Evolutionary conservation across 2,797 vertebrate genomes (phyloP), one percentile per base, ranked within the genome.

Genomic region (Momotus momota): DNA sequence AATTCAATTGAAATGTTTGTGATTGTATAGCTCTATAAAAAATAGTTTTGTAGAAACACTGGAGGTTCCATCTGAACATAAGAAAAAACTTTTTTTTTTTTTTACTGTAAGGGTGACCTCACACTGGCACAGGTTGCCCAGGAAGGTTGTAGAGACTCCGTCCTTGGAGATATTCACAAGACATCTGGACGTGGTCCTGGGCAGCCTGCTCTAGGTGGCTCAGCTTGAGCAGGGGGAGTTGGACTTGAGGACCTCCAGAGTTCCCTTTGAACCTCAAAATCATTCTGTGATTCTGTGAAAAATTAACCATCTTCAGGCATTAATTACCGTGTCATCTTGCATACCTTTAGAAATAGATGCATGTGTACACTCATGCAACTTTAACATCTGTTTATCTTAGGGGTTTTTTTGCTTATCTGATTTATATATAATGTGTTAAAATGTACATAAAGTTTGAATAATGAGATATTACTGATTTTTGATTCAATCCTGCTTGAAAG

Each of bases 281-380:
- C 4, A 22, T 90, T 88, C 57, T 91, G 86, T 96, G 93, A 93
- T 89, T 94, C 74, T 94, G 84, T 96, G 81, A 80, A 94, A 97
- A 84, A 84, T 60, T 40, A 91, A 80, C 65, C 16, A 65, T 93
- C 57, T 95, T 90, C 77, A 90, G 80, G 73, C 86, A 35, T 35
- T 35, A 35, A 73, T 90, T 88, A 86, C 7, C 5, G 70, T 88
- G 91, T 95, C 82, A 90, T 94, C 61, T 91, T 91, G 95, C 85
- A 88, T 91, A 96, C 69, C 75, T 87, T 88, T 90, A 95, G 77
- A 93, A 93, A 84, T 93, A 90, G 11, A 69, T 95, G 91, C 90
- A 93, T 93, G 92, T 92, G 43, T 84, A 60, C 55, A 72, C 54
- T 92, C 77, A 51, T 51, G 77, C 95, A 73, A 86, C 77, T 93